Percentiles rank a stretch among this genome's conserved stretches.
Conservation (phyloP, 2,797 vertebrate genomes). For the Hephaestus fuliginosus region DNA sequence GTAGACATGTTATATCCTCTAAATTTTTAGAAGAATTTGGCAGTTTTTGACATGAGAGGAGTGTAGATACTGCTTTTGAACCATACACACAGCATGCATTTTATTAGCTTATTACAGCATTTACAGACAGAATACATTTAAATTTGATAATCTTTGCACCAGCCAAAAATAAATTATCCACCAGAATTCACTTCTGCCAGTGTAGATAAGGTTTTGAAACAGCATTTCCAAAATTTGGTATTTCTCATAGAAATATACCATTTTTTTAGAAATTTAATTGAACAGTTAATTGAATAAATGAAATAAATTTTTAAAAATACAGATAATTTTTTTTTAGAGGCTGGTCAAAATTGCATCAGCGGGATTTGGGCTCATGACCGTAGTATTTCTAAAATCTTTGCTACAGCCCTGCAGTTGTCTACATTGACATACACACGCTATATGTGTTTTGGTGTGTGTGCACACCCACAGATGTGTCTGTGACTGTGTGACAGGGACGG, state of each 20-base stretch:
- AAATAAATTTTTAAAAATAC: neutral
- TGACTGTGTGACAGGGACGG: constrained; percentile 1
- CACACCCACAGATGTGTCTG: neutral
- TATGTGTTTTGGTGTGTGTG: neutral
- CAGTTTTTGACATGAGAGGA: neutral
- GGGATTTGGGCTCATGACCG: neutral
- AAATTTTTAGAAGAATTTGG: neutral
- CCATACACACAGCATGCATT: neutral
- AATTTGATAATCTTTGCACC: neutral
- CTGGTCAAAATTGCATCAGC: neutral
- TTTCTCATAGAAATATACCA: neutral
- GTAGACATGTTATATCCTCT: neutral
- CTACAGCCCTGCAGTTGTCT: neutral
- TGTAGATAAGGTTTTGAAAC: neutral
- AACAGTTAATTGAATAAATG: neutral
- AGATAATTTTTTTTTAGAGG: neutral
- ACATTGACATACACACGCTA: no score
- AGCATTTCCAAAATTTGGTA: neutral
- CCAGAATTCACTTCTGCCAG: neutral
- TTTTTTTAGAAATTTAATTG: neutral
- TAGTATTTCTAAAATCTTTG: neutral
- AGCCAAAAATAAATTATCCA: neutral
- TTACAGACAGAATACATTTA: neutral
- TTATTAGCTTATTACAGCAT: neutral
- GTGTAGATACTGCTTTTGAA: neutral